Conservation (phyloP, 2,797 vertebrate genomes). For the Simalia tracyae region DNA sequence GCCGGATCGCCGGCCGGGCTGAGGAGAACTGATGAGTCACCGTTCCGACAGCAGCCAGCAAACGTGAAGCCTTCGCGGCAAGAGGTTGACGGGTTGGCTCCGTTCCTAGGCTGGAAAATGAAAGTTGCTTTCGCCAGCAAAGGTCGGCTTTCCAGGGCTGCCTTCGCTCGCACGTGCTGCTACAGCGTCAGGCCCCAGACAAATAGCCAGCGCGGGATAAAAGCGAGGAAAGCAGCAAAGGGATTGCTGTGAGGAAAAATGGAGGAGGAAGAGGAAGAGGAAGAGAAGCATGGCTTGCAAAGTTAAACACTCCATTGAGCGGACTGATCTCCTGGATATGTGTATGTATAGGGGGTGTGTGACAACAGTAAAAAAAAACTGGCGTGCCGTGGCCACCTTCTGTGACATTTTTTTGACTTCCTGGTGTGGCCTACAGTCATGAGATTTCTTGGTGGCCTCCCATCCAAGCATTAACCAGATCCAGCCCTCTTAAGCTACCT, state of each 20-base stretch:
- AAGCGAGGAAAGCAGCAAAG: background rate
- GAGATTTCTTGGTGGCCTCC: background rate
- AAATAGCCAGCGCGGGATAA: background rate
- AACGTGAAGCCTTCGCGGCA: background rate
- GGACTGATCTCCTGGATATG: background rate
- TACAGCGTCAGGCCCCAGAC: background rate
- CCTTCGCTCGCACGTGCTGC: background rate
- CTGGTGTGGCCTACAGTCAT: background rate
- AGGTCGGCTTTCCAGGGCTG: background rate
- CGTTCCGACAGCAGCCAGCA: background rate
- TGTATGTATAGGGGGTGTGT: background rate
- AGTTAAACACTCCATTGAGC: background rate
- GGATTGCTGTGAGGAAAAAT: background rate
- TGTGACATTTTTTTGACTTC: background rate
- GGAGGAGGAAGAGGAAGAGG: background rate
- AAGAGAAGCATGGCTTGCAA: background rate
- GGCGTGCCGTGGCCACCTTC: background rate
- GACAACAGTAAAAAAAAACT: background rate
- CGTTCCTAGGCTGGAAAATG: background rate
- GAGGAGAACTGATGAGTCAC: background rate
- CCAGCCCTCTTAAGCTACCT: background rate
- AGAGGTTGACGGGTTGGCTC: background rate
- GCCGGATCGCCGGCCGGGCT: accelerated
- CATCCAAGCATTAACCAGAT: background rate
- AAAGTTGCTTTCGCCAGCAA: constrained; percentile 19